Evolutionary conservation across 2,797 vertebrate genomes (phyloP).

Genomic region (Carcharodon carcharias): DNA sequence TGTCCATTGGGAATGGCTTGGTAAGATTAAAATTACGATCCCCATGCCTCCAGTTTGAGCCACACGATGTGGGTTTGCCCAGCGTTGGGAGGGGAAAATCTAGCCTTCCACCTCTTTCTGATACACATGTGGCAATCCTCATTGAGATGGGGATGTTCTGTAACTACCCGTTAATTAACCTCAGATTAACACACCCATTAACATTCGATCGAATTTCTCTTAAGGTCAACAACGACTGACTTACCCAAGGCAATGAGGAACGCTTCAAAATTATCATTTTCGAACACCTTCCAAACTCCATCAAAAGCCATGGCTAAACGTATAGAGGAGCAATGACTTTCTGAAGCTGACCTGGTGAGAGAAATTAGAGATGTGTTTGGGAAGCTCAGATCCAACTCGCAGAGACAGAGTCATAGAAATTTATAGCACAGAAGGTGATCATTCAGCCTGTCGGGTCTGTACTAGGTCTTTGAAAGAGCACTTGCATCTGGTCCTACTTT

Average conservation of each 20-base stretch:
- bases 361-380: background rate
- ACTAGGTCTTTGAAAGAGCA: background rate
- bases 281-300: constrained; percentile 25
- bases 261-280: constrained; percentile 37
- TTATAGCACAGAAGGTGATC: background rate
- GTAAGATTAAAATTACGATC: too few relatives aligned
- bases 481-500: background rate
- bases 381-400: background rate
- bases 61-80: too few relatives aligned
- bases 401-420: background rate
- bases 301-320: constrained; percentile 31
- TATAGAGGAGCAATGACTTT: too few relatives aligned
- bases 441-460: background rate
- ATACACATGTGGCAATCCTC: too few relatives aligned
- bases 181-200: background rate
- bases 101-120: too few relatives aligned
- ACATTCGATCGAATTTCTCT: background rate
- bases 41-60: too few relatives aligned
- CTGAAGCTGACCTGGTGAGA: background rate
- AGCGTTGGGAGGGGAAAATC: too few relatives aligned
- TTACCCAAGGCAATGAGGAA: constrained; percentile 34
- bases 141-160: background rate
- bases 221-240: background rate
- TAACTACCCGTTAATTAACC: background rate
- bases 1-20: too few relatives aligned